Evolutionary conservation across 2,113 vertebrate species (phyloP).

Genomic region (Rhinopomastus cyanomelas): DNA sequence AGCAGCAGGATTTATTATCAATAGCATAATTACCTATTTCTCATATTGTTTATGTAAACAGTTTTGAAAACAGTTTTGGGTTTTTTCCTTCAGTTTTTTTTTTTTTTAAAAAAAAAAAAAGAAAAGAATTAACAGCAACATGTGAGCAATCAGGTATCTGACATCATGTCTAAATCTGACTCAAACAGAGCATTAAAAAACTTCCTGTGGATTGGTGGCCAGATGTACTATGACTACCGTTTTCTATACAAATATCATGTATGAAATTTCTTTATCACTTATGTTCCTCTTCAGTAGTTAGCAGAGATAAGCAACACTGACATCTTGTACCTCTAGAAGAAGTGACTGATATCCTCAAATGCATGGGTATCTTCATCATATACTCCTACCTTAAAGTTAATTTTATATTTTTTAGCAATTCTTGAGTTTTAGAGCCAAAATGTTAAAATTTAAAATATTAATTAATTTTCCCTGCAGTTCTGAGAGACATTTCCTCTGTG

Average conservation of each 20-base stretch:
- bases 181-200: background rate
- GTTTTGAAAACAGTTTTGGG: background rate
- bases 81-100: background rate
- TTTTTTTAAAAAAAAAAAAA: background rate
- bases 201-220: background rate
- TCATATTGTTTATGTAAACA: background rate
- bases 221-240: background rate
- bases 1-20: background rate
- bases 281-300: background rate
- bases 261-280: background rate
- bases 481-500: background rate
- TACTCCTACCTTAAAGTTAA: background rate
- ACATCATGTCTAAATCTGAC: background rate
- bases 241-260: background rate
- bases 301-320: background rate
- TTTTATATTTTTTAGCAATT: background rate
- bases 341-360: fast-evolving
- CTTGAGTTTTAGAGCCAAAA: background rate
- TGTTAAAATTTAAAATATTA: background rate
- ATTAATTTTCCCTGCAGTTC: background rate
- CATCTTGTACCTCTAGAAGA: background rate
- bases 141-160: background rate
- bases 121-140: background rate
- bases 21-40: background rate
- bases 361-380: background rate